Conservation (phyloP, 2,888 invertebrate species). For the Blastobasis adustella region DNA sequence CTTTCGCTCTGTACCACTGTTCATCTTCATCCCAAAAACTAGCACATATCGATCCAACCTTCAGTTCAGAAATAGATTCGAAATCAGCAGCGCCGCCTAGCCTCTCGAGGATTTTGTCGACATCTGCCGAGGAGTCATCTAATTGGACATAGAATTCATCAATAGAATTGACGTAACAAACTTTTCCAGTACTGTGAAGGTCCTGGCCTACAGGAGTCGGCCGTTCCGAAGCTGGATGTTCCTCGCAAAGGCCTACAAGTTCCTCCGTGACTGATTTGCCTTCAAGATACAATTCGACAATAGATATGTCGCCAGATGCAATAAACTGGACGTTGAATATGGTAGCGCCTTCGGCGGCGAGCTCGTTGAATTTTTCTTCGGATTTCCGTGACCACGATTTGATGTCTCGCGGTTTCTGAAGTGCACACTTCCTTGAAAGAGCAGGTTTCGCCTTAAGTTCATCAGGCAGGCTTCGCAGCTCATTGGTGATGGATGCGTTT, state of each 20-base stretch:
- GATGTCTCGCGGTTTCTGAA: conserved; percentile 74
- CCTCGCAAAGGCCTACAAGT: conserved; percentile 70
- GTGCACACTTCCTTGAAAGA: conserved; percentile 76
- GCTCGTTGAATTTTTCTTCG: conserved; percentile 77
- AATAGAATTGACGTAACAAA: conserved; percentile 80
- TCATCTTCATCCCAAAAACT: conserved; percentile 79
- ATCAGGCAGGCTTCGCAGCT: conserved; percentile 75
- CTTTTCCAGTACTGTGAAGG: conserved; percentile 71
- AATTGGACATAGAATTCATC: conserved; percentile 85
- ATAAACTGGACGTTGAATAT: conserved; percentile 81
- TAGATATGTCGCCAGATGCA: conserved; percentile 78
- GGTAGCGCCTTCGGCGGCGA: conserved; percentile 81
- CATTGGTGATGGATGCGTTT: conserved; percentile 74
- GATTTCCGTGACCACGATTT: conserved; percentile 79
- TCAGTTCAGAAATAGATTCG: conserved; percentile 62
- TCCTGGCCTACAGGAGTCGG: conserved; percentile 61
- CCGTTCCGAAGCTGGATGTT: conserved; percentile 44
- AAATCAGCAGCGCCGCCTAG: conserved; percentile 70
- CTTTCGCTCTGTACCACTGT: conserved; percentile 79
- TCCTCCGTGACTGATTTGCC: conserved; percentile 78
- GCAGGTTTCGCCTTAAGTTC: conserved; percentile 75
- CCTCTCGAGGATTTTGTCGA: conserved; percentile 77
- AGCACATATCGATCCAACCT: conserved; percentile 77
- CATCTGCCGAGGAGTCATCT: conserved; percentile 67
- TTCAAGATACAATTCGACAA: conserved; percentile 77